Percentiles rank a stretch among this genome's conserved stretches.
These are phyloP conservation scores for Halocynthia roretzi DNA, from an alignment of 23 tunicate species.

Conservation along the genomic window DNA sequence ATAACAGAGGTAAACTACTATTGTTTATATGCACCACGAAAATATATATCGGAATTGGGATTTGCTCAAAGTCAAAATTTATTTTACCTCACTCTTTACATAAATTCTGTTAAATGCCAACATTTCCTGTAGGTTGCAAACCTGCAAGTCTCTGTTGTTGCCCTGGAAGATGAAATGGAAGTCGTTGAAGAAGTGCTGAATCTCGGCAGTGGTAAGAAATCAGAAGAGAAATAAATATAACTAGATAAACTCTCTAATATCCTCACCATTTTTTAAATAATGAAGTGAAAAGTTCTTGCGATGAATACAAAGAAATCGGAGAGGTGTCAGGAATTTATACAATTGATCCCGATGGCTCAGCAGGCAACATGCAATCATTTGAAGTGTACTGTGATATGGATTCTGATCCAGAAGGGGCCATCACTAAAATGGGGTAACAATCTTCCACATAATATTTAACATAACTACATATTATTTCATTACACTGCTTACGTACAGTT, in stretches of 20 bases:
- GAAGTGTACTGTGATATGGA: conserved; percentile 10
- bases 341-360: conserved; percentile 4
- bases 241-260: no score
- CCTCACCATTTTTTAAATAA: neutral
- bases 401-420: conserved; percentile 1
- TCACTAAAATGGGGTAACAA: neutral
- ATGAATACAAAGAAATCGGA: neutral
- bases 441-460: neutral
- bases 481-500: no score
- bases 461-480: neutral
- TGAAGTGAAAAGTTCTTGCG: neutral
- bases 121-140: neutral
- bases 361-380: neutral
- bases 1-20: no score
- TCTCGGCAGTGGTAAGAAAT: neutral
- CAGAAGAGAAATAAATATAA: no score
- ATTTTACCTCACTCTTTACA: no score
- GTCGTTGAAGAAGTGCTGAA: neutral
- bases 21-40: no score
- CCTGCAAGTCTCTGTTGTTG: neutral
- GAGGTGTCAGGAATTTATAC: neutral
- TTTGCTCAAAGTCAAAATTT: no score
- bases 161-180: conserved; percentile 1
- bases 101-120: no score
- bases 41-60: no score